Evolutionary conservation across 1,140 invertebrate genomes (phyloP).

Genomic region (Radopholus similis): DNA sequence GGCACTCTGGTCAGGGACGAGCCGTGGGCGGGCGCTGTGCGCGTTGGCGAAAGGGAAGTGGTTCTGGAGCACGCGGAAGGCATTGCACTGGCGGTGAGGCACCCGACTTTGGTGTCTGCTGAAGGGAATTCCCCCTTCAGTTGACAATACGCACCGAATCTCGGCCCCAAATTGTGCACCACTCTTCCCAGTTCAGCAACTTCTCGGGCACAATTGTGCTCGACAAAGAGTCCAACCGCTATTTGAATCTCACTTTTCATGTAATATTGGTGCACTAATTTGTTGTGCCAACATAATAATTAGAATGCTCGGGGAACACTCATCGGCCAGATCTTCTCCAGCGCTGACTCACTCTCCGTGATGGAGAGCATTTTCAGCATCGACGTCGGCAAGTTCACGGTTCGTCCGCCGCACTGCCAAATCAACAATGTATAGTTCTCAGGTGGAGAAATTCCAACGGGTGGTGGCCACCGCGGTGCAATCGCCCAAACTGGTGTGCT

Average conservation of each 20-base stretch:
- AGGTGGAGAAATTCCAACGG: not conserved
- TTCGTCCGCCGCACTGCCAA: too few relatives aligned
- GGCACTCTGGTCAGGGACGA: constrained; percentile 42
- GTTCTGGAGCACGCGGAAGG: constrained; percentile 49
- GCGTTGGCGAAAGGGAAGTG: constrained; percentile 32
- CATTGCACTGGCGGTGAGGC: constrained; percentile 28
- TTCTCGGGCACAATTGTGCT: constrained; percentile 46
- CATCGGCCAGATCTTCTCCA: constrained; percentile 44
- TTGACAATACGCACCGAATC: constrained; percentile 37
- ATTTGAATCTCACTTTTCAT: constrained; percentile 46
- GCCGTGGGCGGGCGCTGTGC: constrained; percentile 42
- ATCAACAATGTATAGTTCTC: not conserved
- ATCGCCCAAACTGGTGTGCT: constrained; percentile 31
- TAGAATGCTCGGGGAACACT: constrained; percentile 44
- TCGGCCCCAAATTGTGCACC: constrained; percentile 36
- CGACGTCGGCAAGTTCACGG: not conserved
- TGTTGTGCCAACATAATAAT: not conserved
- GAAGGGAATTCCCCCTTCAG: constrained; percentile 15
- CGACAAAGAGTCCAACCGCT: constrained; percentile 49
- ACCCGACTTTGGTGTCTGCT: not conserved
- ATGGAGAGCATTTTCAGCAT: constrained; percentile 43
- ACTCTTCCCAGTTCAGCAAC: constrained; percentile 37
- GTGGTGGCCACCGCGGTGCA: constrained; percentile 29
- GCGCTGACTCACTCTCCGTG: constrained; percentile 16
- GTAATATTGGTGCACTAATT: too few relatives aligned